Evolutionary conservation across 2,113 vertebrate genomes (phyloP).

Genomic region (Chinchilla lanigera): DNA sequence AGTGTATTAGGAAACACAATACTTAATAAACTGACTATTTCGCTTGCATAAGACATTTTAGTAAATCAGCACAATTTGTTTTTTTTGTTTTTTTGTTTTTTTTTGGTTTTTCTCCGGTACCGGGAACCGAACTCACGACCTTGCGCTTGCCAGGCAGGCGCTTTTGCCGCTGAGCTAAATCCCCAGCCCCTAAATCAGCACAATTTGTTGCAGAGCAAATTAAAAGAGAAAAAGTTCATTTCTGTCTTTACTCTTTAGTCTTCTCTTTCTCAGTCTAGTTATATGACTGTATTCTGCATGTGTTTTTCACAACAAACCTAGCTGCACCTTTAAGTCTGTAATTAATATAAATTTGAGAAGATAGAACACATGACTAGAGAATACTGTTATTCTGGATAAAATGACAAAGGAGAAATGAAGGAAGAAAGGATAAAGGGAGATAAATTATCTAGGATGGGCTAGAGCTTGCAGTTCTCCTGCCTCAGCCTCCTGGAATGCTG

Average conservation of each 20-base stretch:
- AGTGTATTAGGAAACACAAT: slow-evolving; percentile 14
- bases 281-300: background rate
- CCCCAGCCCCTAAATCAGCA: no score
- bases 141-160: no score
- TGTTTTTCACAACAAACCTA: background rate
- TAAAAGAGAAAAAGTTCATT: background rate
- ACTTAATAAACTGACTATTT: slow-evolving; percentile 10
- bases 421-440: background rate
- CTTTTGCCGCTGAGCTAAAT: no score
- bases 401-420: background rate
- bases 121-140: no score
- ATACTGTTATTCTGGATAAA: background rate
- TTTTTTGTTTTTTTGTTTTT: no score
- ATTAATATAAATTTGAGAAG: background rate
- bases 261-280: background rate
- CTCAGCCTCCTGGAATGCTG: background rate
- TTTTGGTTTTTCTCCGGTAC: no score
- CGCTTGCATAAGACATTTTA: slow-evolving; percentile 24
- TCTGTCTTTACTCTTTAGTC: background rate
- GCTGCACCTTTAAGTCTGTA: background rate
- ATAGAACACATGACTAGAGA: background rate
- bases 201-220: background rate
- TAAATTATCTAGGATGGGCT: background rate
- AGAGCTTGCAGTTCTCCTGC: background rate
- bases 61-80: background rate